phyloP scores from a whole-genome alignment of 2,797 vertebrate species.

The Spondyliosoma cantharus region DNA sequence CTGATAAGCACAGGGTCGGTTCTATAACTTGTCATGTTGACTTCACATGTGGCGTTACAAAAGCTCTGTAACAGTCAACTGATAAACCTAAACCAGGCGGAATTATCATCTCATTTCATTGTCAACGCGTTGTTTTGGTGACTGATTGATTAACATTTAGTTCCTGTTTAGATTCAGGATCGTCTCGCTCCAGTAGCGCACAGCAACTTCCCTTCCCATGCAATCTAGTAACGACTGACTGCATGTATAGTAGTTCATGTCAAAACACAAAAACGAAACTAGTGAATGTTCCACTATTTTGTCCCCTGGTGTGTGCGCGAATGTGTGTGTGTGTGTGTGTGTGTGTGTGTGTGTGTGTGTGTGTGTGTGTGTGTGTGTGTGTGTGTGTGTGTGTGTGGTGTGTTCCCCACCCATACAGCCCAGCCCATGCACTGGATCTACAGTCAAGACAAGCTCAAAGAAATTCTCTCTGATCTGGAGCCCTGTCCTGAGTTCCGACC shows the following conservation, averaged over 20 bases:
- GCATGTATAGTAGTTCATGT: slow-evolving; percentile 9
- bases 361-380: slow-evolving; percentile 20
- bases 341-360: slow-evolving; percentile 19
- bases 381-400: slow-evolving; percentile 21
- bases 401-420: slow-evolving; percentile 58
- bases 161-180: neutral
- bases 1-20: slow-evolving; percentile 49
- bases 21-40: slow-evolving; percentile 30
- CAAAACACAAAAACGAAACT: slow-evolving; percentile 28
- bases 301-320: slow-evolving; percentile 7
- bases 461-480: slow-evolving; percentile 73
- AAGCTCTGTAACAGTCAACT: slow-evolving; percentile 3
- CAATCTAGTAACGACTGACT: slow-evolving; percentile 19
- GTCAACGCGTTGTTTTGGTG: neutral
- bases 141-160: neutral
- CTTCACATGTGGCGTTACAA: slow-evolving; percentile 1
- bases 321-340: slow-evolving; percentile 17
- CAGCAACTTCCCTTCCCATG: slow-evolving; percentile 7
- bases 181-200: neutral
- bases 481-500: slow-evolving; percentile 79
- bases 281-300: slow-evolving; percentile 28
- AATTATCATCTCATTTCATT: neutral
- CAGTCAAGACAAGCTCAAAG: slow-evolving; percentile 71
- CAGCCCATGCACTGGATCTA: slow-evolving; percentile 85
- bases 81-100: neutral